Evolutionary conservation across 2,797 vertebrate species (phyloP).

Genomic region (Etheostoma perlongum): DNA sequence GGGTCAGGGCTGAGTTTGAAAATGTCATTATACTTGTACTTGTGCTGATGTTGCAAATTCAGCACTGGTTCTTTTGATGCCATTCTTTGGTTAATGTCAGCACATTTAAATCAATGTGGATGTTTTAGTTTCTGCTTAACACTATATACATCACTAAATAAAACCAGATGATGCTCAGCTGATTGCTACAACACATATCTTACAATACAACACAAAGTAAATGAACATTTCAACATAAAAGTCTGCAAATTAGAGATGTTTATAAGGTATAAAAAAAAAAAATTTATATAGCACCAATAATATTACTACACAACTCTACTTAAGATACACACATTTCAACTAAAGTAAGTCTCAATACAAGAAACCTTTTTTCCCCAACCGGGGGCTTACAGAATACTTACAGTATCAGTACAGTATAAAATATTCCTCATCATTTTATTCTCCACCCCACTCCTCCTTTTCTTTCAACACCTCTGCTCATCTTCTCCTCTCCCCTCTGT

Average conservation of each 20-base stretch:
- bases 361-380: neutral
- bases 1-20: neutral
- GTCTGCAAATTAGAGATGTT: neutral
- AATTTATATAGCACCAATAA: neutral
- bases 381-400: neutral
- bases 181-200: neutral
- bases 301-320: neutral
- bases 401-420: neutral
- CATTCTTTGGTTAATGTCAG: constrained; percentile 1
- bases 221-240: neutral
- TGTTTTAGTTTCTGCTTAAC: constrained; percentile 4
- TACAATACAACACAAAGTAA: neutral
- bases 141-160: neutral
- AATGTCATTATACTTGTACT: neutral
- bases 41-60: neutral
- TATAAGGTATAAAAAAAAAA: neutral
- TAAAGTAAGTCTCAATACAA: neutral
- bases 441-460: neutral
- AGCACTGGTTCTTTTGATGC: neutral
- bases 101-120: constrained; percentile 8
- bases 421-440: neutral
- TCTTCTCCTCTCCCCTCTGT: constrained; percentile 19
- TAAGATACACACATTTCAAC: neutral
- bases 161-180: constrained; percentile 3
- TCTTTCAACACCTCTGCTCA: constrained; percentile 8